These are phyloP conservation scores for Heterotis niloticus DNA, from an alignment of 2,113 vertebrate species.

Conservation along the genomic window DNA sequence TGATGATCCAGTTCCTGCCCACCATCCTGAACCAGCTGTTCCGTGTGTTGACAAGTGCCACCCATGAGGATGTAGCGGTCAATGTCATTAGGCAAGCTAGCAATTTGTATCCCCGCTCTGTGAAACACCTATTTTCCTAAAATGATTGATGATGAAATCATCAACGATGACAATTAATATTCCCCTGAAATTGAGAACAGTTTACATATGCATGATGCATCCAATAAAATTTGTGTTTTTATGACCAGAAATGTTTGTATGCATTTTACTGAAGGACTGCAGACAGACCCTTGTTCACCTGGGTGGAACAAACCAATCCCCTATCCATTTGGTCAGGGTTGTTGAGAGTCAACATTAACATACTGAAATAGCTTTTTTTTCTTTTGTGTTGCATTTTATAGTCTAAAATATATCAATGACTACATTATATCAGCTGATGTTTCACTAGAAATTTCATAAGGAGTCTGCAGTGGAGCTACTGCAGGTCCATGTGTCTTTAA, in stretches of 20 bases:
- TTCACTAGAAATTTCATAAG: neutral
- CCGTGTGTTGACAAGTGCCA: constrained; percentile 84
- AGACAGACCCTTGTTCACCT: neutral
- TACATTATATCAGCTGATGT: too few relatives aligned
- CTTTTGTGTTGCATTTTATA: too few relatives aligned
- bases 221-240: neutral
- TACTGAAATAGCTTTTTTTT: neutral
- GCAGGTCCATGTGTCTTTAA: neutral
- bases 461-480: neutral
- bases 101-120: neutral
- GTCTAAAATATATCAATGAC: neutral
- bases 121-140: neutral
- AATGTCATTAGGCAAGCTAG: constrained; percentile 85
- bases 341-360: neutral
- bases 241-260: neutral
- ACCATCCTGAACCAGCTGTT: constrained; percentile 94
- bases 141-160: too few relatives aligned
- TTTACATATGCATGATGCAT: neutral
- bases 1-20: constrained; percentile 95
- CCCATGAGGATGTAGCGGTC: constrained; percentile 91
- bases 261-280: neutral
- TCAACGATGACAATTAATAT: too few relatives aligned
- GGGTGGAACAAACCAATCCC: neutral
- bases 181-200: neutral
- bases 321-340: neutral